Conservation (phyloP, 2,113 vertebrate genomes). For the Chascanopsetta lugubris region DNA sequence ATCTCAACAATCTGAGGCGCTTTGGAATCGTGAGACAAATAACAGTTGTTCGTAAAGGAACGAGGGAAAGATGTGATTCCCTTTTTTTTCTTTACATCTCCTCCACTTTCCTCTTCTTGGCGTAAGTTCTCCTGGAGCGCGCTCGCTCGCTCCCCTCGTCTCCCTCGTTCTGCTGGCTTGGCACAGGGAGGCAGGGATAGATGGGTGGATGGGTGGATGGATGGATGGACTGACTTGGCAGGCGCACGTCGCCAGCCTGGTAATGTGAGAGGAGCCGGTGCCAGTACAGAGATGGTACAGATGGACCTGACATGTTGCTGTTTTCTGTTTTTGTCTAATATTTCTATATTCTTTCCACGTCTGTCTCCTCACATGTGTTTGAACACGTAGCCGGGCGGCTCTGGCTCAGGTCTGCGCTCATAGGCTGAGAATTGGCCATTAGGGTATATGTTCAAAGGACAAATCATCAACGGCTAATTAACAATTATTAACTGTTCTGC, state of each 20-base stretch:
- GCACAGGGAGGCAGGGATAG: constrained; percentile 62
- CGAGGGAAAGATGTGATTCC: constrained; percentile 42
- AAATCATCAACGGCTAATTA: constrained; percentile 80
- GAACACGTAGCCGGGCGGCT: constrained; percentile 59
- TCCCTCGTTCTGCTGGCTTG: constrained; percentile 64
- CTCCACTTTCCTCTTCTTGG: constrained; percentile 54
- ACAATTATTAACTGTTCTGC: constrained; percentile 81
- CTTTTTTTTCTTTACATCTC: constrained; percentile 33
- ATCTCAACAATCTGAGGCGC: constrained; percentile 47
- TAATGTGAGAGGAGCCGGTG: constrained; percentile 71
- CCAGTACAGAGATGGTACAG: constrained; percentile 75
- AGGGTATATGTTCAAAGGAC: constrained; percentile 77
- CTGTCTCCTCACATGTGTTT: constrained; percentile 67
- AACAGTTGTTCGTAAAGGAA: constrained; percentile 46
- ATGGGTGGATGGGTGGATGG: constrained; percentile 65
- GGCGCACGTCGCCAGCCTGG: constrained; percentile 67
- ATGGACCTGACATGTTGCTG: constrained; percentile 77
- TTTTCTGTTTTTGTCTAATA: constrained; percentile 74
- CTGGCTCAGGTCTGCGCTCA: constrained; percentile 57
- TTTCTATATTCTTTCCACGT: constrained; percentile 69
- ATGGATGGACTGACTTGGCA: constrained; percentile 76
- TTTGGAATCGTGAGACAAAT: constrained; percentile 71
- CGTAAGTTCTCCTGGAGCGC: constrained; percentile 63
- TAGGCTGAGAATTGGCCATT: constrained; percentile 68
- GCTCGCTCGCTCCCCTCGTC: constrained; percentile 56